phyloP scores from a whole-genome alignment of 2,797 vertebrate genomes.

The Myoxocephalus aenaeus region DNA sequence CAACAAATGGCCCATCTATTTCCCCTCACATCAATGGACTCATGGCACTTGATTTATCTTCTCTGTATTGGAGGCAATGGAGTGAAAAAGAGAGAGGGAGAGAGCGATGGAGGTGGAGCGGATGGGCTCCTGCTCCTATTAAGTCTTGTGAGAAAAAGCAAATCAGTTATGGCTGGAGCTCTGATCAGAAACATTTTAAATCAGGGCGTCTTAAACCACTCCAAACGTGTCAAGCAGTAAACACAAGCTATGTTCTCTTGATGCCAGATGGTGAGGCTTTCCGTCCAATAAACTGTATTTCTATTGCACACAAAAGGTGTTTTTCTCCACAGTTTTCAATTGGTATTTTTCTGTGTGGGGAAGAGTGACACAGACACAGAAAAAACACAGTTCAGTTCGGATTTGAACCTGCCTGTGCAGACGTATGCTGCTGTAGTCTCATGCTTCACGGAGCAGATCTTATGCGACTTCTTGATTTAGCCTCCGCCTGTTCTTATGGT shows the following conservation, averaged over 20 bases:
- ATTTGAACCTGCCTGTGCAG: not conserved
- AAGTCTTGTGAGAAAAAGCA: conserved; percentile 8
- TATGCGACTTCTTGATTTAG: not conserved
- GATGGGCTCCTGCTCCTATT: conserved; percentile 44
- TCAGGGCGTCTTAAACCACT: not conserved
- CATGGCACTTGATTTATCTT: conserved; percentile 78
- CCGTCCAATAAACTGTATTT: not conserved
- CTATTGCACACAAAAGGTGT: not conserved
- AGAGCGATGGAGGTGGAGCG: conserved; percentile 21
- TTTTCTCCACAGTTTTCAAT: not conserved
- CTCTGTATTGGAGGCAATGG: conserved; percentile 69
- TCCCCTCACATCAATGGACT: conserved; percentile 75
- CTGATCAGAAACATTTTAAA: conserved; percentile 13
- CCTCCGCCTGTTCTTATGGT: not conserved
- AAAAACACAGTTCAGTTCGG: not conserved
- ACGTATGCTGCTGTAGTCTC: not conserved
- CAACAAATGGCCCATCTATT: conserved; percentile 79
- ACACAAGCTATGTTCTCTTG: not conserved
- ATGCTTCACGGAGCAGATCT: not conserved
- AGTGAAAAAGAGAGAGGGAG: conserved; percentile 49
- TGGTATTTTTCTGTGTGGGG: not conserved
- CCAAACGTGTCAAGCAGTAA: not conserved
- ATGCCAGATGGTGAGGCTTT: not conserved
- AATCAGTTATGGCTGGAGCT: not conserved
- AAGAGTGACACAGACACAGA: not conserved